phyloP scores from a whole-genome alignment of 2,113 vertebrate species.

The Strix aluco region DNA sequence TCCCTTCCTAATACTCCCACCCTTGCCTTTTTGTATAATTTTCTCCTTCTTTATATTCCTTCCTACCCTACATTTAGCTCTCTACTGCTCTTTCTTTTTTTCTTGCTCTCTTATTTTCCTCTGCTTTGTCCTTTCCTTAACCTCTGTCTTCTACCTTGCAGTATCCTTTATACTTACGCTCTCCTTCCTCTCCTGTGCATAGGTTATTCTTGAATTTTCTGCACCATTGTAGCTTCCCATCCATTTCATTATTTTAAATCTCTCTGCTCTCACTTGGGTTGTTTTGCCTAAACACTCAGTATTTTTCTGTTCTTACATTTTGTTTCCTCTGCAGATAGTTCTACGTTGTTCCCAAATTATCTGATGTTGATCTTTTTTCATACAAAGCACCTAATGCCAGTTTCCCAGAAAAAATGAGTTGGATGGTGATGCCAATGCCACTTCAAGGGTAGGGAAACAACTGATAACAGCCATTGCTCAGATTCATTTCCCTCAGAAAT shows the following conservation, averaged over 20 bases:
- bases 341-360: background rate
- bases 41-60: background rate
- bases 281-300: background rate
- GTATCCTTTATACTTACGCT: background rate
- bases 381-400: background rate
- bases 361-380: background rate
- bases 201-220: background rate
- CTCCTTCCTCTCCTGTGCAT: background rate
- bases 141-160: background rate
- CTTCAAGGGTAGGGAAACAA: background rate
- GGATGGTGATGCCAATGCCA: background rate
- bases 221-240: background rate
- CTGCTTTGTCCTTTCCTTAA: background rate
- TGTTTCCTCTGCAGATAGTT: background rate
- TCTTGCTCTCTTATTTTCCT: background rate
- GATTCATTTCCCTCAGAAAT: background rate
- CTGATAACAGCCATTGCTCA: background rate
- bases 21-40: background rate
- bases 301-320: background rate
- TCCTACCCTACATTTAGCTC: background rate
- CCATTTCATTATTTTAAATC: background rate
- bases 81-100: background rate
- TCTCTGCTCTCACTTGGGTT: background rate
- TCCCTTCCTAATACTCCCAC: background rate
- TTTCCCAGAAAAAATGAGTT: background rate